Base-by-base conservation (phyloP, 30 jellyfish, hydroid and myxozoan genomes). In the Cassiopea andromeda region DNA sequence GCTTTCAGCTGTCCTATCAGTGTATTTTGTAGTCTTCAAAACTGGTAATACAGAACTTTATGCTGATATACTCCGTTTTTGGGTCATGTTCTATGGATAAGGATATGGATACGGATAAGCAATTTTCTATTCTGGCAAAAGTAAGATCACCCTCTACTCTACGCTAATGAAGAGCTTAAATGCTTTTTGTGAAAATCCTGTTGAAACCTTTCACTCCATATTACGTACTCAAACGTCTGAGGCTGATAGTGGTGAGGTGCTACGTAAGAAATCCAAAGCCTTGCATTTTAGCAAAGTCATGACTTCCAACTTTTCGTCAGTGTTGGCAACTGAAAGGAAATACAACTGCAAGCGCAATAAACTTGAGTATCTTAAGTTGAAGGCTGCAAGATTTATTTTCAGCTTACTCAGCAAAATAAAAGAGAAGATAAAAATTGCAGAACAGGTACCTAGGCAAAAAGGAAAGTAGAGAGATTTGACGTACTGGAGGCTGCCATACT, bases 81-180 rank as follows among this genome's bases (percentile, higher is more conserved):
- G 91, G 91, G 67, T 82, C 27, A 82, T 82, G 83, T 82, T 82
- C 76, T 82, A 61, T 44, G 66, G 91, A 38, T 69, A 13, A 15
- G 46, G 54, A 69, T 43, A 83, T 1, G 73, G 69, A 10, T 69
- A 83, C 72, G 85, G 93, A 19, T 85, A 38, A 85, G 87, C 66
- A 73, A 85, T 60, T 46, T 69, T 17, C 19, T 84, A 45, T 68
- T 68, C 50, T 69, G 92, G 92, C 68, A 84, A 46, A 17, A 70
- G 48, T 15, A 46, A 69, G 47, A 84, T 38, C 84, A 84, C 10
- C 85, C 85, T 43, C 84, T 69, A 50, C 61, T 73, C 71, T 1
- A 7, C 87, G 19, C 79, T 70, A 60, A 49, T 16, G 79, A 44
- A 85, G 43, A 19, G 73, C 73, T 66, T 85, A 12, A 85, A 64